These are phyloP conservation scores for Graphium colonna DNA, from an alignment of 2,888 invertebrate species.

Conservation along the genomic window DNA sequence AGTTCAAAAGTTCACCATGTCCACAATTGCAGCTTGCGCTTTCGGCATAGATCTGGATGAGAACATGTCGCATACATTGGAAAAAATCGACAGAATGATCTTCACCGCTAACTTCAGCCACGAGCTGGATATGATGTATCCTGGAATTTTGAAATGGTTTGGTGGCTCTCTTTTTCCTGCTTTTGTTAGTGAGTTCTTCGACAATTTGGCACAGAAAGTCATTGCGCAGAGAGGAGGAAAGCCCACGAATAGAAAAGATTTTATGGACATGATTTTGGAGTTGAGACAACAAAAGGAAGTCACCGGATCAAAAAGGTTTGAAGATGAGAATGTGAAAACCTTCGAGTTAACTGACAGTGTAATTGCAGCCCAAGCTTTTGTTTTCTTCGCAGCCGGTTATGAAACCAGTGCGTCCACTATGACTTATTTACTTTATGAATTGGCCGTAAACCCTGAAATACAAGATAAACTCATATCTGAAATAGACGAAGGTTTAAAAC, in stretches of 20 bases:
- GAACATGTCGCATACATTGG: neutral
- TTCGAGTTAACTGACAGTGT: neutral
- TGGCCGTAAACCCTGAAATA: slow-evolving; percentile 52
- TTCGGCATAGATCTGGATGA: slow-evolving; percentile 40
- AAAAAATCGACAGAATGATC: neutral
- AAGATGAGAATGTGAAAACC: slow-evolving; percentile 5
- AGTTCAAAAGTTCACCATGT: slow-evolving; percentile 39
- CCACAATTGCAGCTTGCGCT: slow-evolving; percentile 35
- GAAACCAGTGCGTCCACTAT: slow-evolving; percentile 64
- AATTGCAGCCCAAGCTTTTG: neutral
- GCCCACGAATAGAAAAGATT: slow-evolving; percentile 43
- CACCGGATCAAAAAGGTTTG: slow-evolving; percentile 26
- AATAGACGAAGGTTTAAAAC: slow-evolving; percentile 44
- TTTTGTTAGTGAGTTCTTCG: slow-evolving; percentile 34
- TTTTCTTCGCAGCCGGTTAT: slow-evolving; percentile 62
- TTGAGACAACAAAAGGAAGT: slow-evolving; percentile 37
- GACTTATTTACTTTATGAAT: slow-evolving; percentile 47
- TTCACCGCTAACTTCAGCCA: neutral
- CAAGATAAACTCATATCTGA: slow-evolving; percentile 50
- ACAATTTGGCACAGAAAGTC: slow-evolving; percentile 34
- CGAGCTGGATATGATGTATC: slow-evolving; percentile 39
- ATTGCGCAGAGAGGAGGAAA: slow-evolving; percentile 38
- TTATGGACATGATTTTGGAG: slow-evolving; percentile 50
- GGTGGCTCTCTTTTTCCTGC: slow-evolving; percentile 37
- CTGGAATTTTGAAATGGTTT: slow-evolving; percentile 40